Percentiles rank a stretch among this genome's conserved stretches.
These are phyloP conservation scores for Reinhardtius hippoglossoides DNA, from an alignment of 2,113 vertebrate species.

Conservation along the genomic window DNA sequence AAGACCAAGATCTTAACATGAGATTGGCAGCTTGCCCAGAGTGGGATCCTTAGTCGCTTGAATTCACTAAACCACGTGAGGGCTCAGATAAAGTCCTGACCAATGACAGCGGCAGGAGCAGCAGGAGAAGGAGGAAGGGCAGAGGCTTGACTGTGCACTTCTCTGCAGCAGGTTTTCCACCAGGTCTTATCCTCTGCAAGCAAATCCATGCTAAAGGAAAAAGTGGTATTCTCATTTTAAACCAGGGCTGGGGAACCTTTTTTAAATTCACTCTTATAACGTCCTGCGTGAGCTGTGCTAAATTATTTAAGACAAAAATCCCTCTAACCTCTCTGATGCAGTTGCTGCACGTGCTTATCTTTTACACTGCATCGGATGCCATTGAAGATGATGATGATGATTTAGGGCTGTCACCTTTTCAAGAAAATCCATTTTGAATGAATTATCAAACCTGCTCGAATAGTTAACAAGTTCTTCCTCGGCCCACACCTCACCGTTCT, in stretches of 20 bases:
- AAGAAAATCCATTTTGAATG: no score
- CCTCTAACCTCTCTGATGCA: no score
- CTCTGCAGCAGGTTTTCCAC: conserved; percentile 26
- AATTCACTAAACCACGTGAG: conserved; percentile 62
- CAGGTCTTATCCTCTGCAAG: conserved; percentile 19
- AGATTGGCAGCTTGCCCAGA: conserved; percentile 56
- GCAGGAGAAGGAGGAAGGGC: conserved; percentile 42
- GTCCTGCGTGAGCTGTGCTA: no score
- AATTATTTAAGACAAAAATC: no score
- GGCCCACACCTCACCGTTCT: no score
- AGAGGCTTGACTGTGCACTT: conserved; percentile 49
- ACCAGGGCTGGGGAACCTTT: neutral
- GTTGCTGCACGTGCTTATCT: no score
- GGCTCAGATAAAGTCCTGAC: conserved; percentile 49
- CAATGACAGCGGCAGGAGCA: conserved; percentile 48
- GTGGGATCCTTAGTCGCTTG: conserved; percentile 66
- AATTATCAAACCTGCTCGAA: no score
- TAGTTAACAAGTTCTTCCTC: no score
- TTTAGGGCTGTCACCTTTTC: no score
- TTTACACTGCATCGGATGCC: no score
- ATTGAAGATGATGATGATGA: no score
- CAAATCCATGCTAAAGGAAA: conserved; percentile 4
- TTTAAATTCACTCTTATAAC: no score
- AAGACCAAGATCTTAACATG: conserved; percentile 65
- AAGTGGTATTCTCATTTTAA: neutral